phyloP scores from a whole-genome alignment of 2,888 invertebrate genomes.

The Tinea pellionella region DNA sequence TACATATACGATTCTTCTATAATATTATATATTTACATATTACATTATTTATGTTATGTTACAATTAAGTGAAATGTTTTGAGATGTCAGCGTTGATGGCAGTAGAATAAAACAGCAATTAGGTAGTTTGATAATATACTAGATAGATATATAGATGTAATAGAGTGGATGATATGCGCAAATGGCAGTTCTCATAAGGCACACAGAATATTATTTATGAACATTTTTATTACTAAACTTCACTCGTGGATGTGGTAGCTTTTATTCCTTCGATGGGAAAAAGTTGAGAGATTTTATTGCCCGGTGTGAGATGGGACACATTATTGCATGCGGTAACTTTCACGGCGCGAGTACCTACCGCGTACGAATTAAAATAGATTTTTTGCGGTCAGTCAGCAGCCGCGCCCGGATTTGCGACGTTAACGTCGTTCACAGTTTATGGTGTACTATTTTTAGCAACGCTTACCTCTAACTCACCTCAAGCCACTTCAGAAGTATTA shows the following conservation, averaged over 20 bases:
- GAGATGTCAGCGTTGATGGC: too few relatives aligned
- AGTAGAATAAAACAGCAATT: too few relatives aligned
- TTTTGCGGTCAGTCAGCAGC: conserved; percentile 44
- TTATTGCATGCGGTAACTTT: conserved; percentile 57
- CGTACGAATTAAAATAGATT: conserved; percentile 55
- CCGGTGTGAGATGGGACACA: conserved; percentile 66
- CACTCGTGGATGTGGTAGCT: conserved; percentile 65
- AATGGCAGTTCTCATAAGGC: conserved; percentile 53
- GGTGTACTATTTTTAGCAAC: conserved; percentile 23
- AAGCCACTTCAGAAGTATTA: conserved; percentile 1
- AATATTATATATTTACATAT: too few relatives aligned
- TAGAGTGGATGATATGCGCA: conserved; percentile 25
- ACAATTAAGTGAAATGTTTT: too few relatives aligned
- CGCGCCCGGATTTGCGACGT: conserved; percentile 25
- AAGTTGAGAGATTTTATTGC: conserved; percentile 64
- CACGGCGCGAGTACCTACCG: conserved; percentile 25
- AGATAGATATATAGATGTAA: conserved; percentile 12
- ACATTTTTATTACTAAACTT: conserved; percentile 66
- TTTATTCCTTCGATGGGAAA: conserved; percentile 63
- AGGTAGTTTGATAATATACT: conserved; percentile 20
- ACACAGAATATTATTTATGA: conserved; percentile 62
- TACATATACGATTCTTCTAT: too few relatives aligned
- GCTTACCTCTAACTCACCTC: conserved; percentile 16
- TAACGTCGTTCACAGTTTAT: conserved; percentile 18
- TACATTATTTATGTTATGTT: too few relatives aligned